Evolutionary conservation across 1,140 invertebrate genomes (phyloP).

Genomic region (Bombus breviceps): DNA sequence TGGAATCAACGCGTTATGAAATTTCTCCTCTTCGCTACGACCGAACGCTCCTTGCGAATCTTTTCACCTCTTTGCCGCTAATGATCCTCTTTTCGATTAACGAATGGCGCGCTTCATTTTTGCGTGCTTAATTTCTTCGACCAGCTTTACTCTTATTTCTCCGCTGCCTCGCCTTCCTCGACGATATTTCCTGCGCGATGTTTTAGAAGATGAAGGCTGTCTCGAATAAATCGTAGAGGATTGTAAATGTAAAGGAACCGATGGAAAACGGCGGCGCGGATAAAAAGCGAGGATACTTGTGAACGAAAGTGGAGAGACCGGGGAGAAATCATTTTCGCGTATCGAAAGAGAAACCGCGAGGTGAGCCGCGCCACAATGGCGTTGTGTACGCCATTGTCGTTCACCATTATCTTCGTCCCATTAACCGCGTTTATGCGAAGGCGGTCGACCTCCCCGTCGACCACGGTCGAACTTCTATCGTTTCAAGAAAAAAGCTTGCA

Average conservation of each 20-base stretch:
- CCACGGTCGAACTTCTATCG: slow-evolving; percentile 46
- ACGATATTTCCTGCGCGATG: not conserved
- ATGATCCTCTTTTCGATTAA: too few species aligned
- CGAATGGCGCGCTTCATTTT: too few species aligned
- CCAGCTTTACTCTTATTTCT: too few species aligned
- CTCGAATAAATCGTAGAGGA: not conserved
- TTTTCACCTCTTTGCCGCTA: not conserved
- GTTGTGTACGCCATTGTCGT: slow-evolving; percentile 52
- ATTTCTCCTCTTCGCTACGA: not conserved
- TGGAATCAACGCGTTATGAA: not conserved
- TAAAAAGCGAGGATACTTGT: not conserved
- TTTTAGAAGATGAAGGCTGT: not conserved
- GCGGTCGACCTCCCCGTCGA: slow-evolving; percentile 41
- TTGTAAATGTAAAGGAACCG: not conserved
- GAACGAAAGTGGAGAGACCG: not conserved
- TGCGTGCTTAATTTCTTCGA: too few species aligned
- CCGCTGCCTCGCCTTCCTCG: not conserved
- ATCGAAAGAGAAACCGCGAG: slow-evolving; percentile 56
- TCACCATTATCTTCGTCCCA: slow-evolving; percentile 54
- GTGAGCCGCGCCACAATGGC: slow-evolving; percentile 35
- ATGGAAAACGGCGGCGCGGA: too few species aligned
- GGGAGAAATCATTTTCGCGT: slow-evolving; percentile 6
- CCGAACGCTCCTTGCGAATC: not conserved
- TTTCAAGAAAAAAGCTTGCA: not conserved
- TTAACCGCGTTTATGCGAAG: slow-evolving; percentile 55